phyloP scores from a whole-genome alignment of 2,113 vertebrate species.

The Miniopterus natalensis region DNA sequence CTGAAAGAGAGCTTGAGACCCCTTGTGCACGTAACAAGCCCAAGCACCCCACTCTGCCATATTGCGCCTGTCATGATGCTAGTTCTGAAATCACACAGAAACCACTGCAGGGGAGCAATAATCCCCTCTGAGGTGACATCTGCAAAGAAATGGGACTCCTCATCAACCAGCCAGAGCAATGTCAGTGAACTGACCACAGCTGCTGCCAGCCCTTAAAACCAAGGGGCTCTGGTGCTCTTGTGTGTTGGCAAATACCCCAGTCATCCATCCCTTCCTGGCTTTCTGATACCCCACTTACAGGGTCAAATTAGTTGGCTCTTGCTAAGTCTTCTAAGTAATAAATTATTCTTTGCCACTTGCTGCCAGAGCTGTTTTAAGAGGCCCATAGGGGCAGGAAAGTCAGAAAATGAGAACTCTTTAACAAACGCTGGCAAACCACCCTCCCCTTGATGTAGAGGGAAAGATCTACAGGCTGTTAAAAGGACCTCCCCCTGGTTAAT shows the following conservation, averaged over 20 bases:
- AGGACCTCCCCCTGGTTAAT: slow-evolving; percentile 55
- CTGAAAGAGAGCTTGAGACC: background rate
- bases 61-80: background rate
- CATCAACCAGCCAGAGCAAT: too few species aligned
- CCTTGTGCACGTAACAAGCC: background rate
- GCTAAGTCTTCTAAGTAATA: slow-evolving; percentile 52
- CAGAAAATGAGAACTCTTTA: slow-evolving; percentile 66
- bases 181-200: background rate
- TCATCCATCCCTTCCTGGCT: background rate
- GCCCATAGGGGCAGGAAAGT: background rate
- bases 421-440: background rate
- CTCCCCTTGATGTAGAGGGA: background rate
- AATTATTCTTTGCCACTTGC: slow-evolving; percentile 60
- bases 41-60: background rate
- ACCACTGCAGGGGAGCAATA: background rate
- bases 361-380: slow-evolving; percentile 62
- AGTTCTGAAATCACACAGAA: background rate
- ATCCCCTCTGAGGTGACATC: background rate
- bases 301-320: slow-evolving; percentile 2
- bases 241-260: background rate
- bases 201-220: background rate
- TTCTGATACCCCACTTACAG: background rate
- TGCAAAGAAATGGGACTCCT: background rate
- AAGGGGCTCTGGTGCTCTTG: background rate
- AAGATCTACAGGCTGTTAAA: slow-evolving; percentile 52